These are phyloP conservation scores for Nephrotoma flavescens DNA, from an alignment of 2,888 invertebrate genomes.

Conservation along the genomic window DNA sequence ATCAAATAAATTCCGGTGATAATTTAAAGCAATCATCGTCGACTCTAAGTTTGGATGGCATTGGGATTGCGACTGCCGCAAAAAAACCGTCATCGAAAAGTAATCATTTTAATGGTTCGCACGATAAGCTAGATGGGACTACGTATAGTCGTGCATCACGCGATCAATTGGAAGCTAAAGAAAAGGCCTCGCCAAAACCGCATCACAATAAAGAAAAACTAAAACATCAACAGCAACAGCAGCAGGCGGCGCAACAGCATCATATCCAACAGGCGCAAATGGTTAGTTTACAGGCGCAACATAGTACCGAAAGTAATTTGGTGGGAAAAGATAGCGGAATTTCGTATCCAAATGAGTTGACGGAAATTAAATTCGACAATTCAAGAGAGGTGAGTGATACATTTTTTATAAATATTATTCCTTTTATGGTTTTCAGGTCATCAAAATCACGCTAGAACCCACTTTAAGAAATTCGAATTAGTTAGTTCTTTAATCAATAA, in stretches of 20 bases:
- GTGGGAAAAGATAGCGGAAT: conserved; percentile 9
- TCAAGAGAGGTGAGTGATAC: conserved; percentile 11
- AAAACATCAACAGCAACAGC: conserved; percentile 22
- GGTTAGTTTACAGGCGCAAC: conserved; percentile 13
- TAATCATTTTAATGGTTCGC: conserved; percentile 15
- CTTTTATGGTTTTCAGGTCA: too few relatives aligned
- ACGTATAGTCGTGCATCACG: conserved; percentile 26
- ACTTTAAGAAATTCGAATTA: too few relatives aligned
- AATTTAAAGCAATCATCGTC: conserved; percentile 45
- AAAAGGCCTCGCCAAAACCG: neutral
- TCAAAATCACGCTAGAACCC: too few relatives aligned
- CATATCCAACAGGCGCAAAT: conserved; percentile 19
- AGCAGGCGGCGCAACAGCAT: conserved; percentile 26
- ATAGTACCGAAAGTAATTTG: conserved; percentile 14
- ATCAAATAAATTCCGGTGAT: conserved; percentile 18
- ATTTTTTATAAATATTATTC: neutral
- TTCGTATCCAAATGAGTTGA: conserved; percentile 10
- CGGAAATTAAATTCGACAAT: conserved; percentile 12
- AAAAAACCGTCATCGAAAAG: conserved; percentile 30
- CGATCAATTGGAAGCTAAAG: conserved; percentile 29
- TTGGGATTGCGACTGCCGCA: neutral
- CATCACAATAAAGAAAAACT: neutral
- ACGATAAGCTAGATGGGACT: conserved; percentile 35
- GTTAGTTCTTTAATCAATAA: too few relatives aligned
- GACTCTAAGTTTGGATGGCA: conserved; percentile 46